Base-by-base conservation (phyloP, 2,888 invertebrate species). In the Bruchidius siliquastri region DNA sequence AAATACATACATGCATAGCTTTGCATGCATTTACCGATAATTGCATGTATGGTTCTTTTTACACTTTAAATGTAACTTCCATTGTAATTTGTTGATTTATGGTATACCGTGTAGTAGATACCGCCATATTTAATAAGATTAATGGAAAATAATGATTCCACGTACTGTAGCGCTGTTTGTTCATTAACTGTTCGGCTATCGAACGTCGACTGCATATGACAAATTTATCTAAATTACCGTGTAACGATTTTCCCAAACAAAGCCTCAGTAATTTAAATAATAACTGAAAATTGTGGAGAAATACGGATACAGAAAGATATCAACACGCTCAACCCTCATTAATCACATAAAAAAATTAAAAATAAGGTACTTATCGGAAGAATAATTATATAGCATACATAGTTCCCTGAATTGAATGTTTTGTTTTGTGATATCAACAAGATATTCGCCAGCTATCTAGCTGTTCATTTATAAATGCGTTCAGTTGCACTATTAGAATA, bases 311-410 rank as follows among this genome's bases (percentile, higher is more conserved):
- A 13, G 10, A 49, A 49, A 49, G 49, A 49, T 49, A 20, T 20
- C 70, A 30, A 21, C 70, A 70, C 70, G 70, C 70, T 32, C 49
- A 70, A 32, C 2, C 20, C 70, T 70, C 70, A 70, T 70, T 70
- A 70, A 70, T 70, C 70, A 70, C 70, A 70, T 10, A 8, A 20
- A 70, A 18, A 13, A 20, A 26, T 70, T 70, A 10, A 22, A 30
- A 70, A 30, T 21, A 70, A 32, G 13, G 49, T 21, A 70, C 70
- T 18, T 70, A 70, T 70, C 22, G 70, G 26, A 8, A 30, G 26
- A 70, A 70, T 70, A 70, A 70, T 70, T 70, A 70, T 26, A 70
- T 22, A 70, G 6, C 18, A 49, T 49, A 49, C 3, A 49, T 3
- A 13, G 49, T 13, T 49, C 13, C 13, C 6, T 13, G 6, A 49